Conservation (phyloP, 2,797 vertebrate genomes). For the Gymnodraco acuticeps region DNA sequence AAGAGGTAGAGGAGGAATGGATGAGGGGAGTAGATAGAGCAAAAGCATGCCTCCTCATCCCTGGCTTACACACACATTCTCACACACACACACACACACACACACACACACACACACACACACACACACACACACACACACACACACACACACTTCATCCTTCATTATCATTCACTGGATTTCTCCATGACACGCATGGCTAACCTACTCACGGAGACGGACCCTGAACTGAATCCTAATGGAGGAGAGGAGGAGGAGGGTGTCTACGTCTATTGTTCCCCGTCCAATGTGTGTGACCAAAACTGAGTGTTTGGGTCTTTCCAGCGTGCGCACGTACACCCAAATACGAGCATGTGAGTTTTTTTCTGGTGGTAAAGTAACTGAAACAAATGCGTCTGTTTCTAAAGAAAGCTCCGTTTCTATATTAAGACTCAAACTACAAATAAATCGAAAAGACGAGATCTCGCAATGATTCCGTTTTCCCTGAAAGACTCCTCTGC, state of each 20-base stretch:
- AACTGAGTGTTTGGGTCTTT: neutral
- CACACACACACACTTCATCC: conserved; percentile 42
- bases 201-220: conserved; percentile 80
- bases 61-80: conserved; percentile 10
- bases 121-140: conserved; percentile 54
- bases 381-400: conserved; percentile 28
- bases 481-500: neutral
- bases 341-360: neutral
- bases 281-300: conserved; percentile 5
- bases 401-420: neutral
- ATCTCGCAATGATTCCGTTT: neutral
- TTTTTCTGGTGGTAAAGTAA: conserved; percentile 15
- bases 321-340: neutral
- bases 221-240: conserved; percentile 83
- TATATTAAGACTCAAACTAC: conserved; percentile 30
- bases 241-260: conserved; percentile 61
- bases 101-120: conserved; percentile 43
- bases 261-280: conserved; percentile 74
- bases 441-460: conserved; percentile 4
- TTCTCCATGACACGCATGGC: conserved; percentile 80
- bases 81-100: conserved; percentile 57
- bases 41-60: conserved; percentile 56
- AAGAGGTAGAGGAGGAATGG: conserved; percentile 55
- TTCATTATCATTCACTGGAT: conserved; percentile 84
- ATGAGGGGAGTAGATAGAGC: conserved; percentile 71